Evolutionary conservation across 2,113 vertebrate species (phyloP), one percentile per base, ranked within the genome.

Genomic region (Amphilophus citrinellus): DNA sequence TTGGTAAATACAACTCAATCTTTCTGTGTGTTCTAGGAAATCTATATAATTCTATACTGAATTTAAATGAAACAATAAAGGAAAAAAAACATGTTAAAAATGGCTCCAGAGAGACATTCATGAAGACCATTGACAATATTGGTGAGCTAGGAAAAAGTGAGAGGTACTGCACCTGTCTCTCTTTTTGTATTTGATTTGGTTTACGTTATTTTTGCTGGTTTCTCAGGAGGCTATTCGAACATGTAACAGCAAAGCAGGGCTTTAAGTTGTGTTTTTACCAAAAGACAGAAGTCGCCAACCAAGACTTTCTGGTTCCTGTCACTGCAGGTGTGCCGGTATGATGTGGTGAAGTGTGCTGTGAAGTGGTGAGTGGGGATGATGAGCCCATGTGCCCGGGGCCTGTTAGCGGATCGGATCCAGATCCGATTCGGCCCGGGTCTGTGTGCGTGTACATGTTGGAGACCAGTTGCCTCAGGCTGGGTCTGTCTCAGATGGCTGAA

Each of bases 21-120:
- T 94, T 94, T 96, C 94, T 96, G 94, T 95, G 95, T 96, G 95
- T 95, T 96, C 93, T 96, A 96, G 96, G 94, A 94, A 95, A 94
- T 93, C 92, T 93, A 94, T 96, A 94, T 94, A 92, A 94, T 95
- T 96, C 94, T 92, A 94, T 94, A 93, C 86, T 87, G 90, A 92
- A 92, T 95, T 94, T 94, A 93, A 94, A 94, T 88, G 83, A 92
- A 94, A 93, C 85, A 88, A 92, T 92, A 92, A 91, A 71, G 24
- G 42, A 20, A 73, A 87, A 68, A 86, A 84, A 89, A 85, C 78
- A 92, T 82, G 90, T 87, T 91, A 87, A 92, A 93, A 93, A 89
- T 78, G 88, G 78, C 65, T 78, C 77, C 85, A 92, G 85, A 93
- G 89, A 91, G 88, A 88, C 88, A 87, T 92, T 91, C 80, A 87